Evolutionary conservation across 2,888 invertebrate species (phyloP).

Genomic region (Mellilla xanthometata): DNA sequence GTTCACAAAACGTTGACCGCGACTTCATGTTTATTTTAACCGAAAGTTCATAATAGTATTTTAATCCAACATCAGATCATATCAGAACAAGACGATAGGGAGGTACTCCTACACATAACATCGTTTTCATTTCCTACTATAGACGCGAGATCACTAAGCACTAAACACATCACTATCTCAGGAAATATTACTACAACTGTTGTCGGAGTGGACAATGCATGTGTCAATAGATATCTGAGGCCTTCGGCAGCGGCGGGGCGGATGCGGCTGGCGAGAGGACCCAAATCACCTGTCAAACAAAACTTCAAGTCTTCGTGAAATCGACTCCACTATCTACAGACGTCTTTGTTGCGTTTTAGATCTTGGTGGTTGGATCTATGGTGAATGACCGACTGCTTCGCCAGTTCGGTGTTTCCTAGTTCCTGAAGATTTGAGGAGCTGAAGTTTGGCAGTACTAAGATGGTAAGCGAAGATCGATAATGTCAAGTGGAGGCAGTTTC

Average conservation of each 20-base stretch:
- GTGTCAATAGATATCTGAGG: slow-evolving; percentile 62
- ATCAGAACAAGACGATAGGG: no score
- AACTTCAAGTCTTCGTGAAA: slow-evolving; percentile 59
- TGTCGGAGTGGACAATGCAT: slow-evolving; percentile 31
- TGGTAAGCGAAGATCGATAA: no score
- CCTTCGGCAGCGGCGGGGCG: slow-evolving; percentile 40
- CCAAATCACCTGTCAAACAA: slow-evolving; percentile 79
- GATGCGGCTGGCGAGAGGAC: slow-evolving; percentile 66
- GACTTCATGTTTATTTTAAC: no score
- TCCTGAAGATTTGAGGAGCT: not conserved
- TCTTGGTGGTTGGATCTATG: slow-evolving; percentile 64
- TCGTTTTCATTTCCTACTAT: no score
- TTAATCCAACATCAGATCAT: no score
- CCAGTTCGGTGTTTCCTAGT: slow-evolving; percentile 26
- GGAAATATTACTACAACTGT: slow-evolving; percentile 16
- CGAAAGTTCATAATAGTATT: no score
- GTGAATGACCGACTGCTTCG: slow-evolving; percentile 54
- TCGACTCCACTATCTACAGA: slow-evolving; percentile 62
- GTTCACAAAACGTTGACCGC: no score
- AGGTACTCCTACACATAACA: no score
- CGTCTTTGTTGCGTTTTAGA: slow-evolving; percentile 71
- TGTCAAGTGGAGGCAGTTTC: no score
- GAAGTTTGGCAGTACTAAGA: slow-evolving; percentile 1
- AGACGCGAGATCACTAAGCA: no score
- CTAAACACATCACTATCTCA: slow-evolving; percentile 15